Percentiles rank a stretch among this genome's conserved stretches.
Conservation (phyloP, 2,797 vertebrate genomes). For the Streptopelia turtur region DNA sequence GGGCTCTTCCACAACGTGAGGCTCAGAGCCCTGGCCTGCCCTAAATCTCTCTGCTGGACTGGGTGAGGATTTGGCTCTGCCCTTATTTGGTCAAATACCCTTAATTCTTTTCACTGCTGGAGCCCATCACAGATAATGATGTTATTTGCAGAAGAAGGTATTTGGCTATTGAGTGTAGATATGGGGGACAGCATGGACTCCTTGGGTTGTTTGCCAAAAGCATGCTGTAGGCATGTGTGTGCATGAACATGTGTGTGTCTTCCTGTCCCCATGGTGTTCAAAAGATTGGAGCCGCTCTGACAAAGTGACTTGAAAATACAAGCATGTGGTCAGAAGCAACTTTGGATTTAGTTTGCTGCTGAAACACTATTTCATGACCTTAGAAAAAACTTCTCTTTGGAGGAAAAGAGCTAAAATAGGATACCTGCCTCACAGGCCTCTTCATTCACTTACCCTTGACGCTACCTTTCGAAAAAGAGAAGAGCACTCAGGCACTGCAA, state of each 20-base stretch:
- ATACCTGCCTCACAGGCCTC: not conserved
- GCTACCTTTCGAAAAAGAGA: not conserved
- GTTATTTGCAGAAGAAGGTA: not conserved
- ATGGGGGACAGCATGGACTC: not conserved
- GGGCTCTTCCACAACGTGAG: not conserved
- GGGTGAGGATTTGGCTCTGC: not conserved
- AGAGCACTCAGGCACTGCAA: not conserved
- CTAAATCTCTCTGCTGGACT: not conserved
- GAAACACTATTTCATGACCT: not conserved
- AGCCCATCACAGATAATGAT: not conserved
- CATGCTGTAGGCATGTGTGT: rapidly evolving
- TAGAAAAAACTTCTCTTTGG: not conserved
- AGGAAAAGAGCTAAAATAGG: not conserved
- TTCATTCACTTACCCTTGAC: not conserved
- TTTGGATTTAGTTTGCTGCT: not conserved
- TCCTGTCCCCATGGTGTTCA: not conserved
- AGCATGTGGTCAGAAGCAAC: not conserved
- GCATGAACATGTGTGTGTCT: no score
- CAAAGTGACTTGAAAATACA: not conserved
- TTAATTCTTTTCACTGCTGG: not conserved
- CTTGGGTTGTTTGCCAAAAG: not conserved
- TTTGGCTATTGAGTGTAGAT: not conserved
- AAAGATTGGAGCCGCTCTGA: not conserved
- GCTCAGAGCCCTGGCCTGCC: not conserved
- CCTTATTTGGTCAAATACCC: not conserved